These are phyloP conservation scores for Myopa testacea DNA, from an alignment of 2,888 invertebrate genomes.

Conservation along the genomic window DNA sequence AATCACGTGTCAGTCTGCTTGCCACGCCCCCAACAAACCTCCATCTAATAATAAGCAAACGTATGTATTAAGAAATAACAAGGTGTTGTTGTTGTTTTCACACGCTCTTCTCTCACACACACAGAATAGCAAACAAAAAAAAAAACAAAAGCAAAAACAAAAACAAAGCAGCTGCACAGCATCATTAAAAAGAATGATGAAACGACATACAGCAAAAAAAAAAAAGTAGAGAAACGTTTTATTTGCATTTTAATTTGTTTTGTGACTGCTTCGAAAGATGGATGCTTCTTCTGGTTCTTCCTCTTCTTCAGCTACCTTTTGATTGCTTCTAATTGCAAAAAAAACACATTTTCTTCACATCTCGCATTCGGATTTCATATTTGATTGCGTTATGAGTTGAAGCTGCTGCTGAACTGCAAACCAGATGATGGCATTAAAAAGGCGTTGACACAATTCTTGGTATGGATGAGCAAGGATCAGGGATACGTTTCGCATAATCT, in stretches of 20 bases:
- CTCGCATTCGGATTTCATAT: background rate
- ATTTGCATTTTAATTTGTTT: conserved; percentile 39
- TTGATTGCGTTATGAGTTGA: background rate
- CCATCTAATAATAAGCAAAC: conserved; percentile 6
- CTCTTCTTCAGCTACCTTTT: background rate
- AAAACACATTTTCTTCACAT: background rate
- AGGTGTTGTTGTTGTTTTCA: conserved; percentile 7
- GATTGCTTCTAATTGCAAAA: conserved; percentile 11
- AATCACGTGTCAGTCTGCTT: conserved; percentile 25
- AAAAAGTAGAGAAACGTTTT: conserved; percentile 7
- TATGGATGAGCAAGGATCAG: background rate
- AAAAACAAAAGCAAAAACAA: background rate
- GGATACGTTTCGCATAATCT: background rate
- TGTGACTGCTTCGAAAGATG: background rate
- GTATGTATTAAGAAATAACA: background rate
- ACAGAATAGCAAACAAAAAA: background rate
- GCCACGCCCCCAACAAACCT: conserved; percentile 31
- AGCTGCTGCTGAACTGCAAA: background rate
- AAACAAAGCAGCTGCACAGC: conserved; percentile 14
- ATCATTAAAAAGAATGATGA: conserved; percentile 28
- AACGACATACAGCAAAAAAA: background rate
- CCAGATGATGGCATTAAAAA: conserved; percentile 4
- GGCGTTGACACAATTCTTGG: conserved; percentile 23
- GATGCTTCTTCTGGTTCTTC: background rate
- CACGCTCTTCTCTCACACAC: conserved; percentile 9